These are phyloP conservation scores for Lepidurus packardi DNA, from an alignment of 1,140 invertebrate genomes.

Conservation along the genomic window DNA sequence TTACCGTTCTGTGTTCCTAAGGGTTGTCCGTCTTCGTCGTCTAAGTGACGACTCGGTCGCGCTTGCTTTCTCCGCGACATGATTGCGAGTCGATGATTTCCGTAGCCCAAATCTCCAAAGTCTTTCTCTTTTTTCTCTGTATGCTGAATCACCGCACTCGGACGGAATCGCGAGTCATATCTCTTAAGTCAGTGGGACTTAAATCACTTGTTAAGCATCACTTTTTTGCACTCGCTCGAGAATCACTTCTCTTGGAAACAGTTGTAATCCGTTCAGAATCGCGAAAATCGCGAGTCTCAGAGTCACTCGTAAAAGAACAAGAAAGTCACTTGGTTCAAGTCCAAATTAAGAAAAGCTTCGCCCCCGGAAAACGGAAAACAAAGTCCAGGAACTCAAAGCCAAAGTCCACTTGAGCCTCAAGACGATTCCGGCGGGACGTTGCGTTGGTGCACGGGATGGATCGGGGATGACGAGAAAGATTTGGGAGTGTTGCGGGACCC, in stretches of 20 bases:
- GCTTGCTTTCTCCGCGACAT: constrained; percentile 59
- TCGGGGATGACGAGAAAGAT: constrained; percentile 18
- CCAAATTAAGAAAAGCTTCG: too few species aligned
- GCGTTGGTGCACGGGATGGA: neutral
- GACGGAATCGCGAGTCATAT: too few species aligned
- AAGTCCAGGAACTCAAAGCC: neutral
- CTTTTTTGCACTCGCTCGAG: too few species aligned
- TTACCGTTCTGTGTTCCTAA: constrained; percentile 14
- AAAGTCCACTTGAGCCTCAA: neutral
- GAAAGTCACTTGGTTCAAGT: too few species aligned
- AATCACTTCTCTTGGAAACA: too few species aligned
- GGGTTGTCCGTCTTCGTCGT: constrained; percentile 43
- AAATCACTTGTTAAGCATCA: too few species aligned
- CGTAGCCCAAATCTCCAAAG: neutral
- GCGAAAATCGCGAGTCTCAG: too few species aligned
- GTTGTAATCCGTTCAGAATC: too few species aligned
- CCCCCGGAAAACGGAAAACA: neutral
- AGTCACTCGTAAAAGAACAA: too few species aligned
- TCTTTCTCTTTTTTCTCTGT: neutral
- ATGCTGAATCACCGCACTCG: neutral
- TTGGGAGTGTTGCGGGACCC: neutral
- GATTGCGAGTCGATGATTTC: constrained; percentile 29
- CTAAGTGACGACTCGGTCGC: constrained; percentile 51
- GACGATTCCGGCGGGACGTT: neutral
- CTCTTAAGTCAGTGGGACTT: too few species aligned